Conservation (phyloP, 2,888 invertebrate genomes). For the Gastracanthus pulcherrimus region DNA sequence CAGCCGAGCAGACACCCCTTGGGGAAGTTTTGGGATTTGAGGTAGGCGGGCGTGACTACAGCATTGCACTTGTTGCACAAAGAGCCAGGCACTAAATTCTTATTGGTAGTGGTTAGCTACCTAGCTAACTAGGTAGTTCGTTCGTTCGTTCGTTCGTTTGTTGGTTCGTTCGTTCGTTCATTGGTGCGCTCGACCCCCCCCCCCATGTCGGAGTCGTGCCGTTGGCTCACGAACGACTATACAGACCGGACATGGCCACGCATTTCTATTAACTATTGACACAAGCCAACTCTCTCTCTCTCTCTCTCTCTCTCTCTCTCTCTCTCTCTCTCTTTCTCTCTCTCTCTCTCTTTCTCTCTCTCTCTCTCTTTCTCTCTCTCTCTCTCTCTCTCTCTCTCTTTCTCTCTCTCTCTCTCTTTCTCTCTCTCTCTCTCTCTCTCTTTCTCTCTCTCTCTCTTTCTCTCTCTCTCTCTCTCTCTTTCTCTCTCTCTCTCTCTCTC, state of each 20-base stretch:
- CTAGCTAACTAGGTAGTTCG: too few relatives aligned
- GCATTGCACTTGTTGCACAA: constrained; percentile 65
- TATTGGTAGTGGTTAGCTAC: not conserved
- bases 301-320: not conserved
- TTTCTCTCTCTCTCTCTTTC: not conserved
- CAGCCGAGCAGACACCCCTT: not conserved
- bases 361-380: not conserved
- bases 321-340: not conserved
- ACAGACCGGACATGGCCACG: not conserved
- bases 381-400: not conserved
- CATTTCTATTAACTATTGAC: constrained; percentile 9
- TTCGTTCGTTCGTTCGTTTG: too few relatives aligned
- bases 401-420: not conserved
- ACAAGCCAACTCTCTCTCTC: not conserved
- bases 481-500: not conserved
- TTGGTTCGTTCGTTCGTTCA: too few relatives aligned
- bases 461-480: not conserved
- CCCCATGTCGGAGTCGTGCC: constrained; percentile 6
- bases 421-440: not conserved
- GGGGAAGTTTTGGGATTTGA: constrained; percentile 27
- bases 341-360: not conserved
- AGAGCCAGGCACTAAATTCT: constrained; percentile 7
- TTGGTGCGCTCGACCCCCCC: too few relatives aligned
- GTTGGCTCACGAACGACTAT: too few relatives aligned
- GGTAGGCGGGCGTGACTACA: constrained; percentile 44